phyloP scores from a whole-genome alignment of 2,888 invertebrate species.

The Plebejus argus region DNA sequence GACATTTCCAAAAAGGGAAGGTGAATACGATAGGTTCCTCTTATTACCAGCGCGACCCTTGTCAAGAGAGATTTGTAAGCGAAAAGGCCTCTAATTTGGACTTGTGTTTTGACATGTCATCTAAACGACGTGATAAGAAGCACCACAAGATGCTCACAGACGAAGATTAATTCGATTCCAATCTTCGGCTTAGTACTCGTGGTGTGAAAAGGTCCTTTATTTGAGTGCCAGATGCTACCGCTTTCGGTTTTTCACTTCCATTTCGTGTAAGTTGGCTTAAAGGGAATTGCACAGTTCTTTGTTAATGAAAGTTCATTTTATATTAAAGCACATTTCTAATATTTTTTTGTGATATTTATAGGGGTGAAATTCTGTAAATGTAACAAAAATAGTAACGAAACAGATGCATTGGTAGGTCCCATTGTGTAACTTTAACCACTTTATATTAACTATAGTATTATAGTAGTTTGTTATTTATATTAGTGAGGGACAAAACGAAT shows the following conservation, averaged over 20 bases:
- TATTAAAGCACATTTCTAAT: too few species aligned
- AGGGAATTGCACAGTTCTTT: neutral
- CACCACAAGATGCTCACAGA: conserved; percentile 25
- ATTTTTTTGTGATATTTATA: too few species aligned
- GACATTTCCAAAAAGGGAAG: conserved; percentile 50
- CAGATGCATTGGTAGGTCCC: too few species aligned
- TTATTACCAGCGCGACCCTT: conserved; percentile 57
- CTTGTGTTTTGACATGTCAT: conserved; percentile 64
- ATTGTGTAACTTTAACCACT: too few species aligned
- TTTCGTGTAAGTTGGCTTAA: neutral
- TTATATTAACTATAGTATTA: too few species aligned
- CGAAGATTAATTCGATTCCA: conserved; percentile 30
- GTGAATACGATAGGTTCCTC: conserved; percentile 41
- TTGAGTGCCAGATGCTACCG: conserved; percentile 17
- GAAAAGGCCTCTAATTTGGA: conserved; percentile 70
- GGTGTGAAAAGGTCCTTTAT: conserved; percentile 22
- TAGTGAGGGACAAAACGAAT: neutral
- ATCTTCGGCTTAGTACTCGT: conserved; percentile 14
- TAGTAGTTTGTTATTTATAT: neutral
- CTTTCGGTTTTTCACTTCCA: neutral
- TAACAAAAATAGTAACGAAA: too few species aligned
- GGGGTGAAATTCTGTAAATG: too few species aligned
- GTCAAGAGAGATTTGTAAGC: conserved; percentile 70
- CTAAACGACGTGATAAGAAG: conserved; percentile 44
- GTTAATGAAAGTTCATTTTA: neutral